phyloP scores from a whole-genome alignment of 2,888 invertebrate species.

The Melieria picta region DNA sequence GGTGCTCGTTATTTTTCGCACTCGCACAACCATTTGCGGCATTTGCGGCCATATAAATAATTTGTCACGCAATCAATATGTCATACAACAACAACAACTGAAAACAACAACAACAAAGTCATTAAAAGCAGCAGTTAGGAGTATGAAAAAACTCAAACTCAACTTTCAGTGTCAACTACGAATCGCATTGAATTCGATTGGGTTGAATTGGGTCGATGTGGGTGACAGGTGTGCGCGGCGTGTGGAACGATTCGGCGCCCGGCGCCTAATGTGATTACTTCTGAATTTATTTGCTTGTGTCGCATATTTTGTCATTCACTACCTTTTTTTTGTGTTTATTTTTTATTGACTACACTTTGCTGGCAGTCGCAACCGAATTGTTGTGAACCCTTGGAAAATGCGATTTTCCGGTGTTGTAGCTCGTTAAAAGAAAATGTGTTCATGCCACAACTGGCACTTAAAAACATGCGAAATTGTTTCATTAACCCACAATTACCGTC shows the following conservation, averaged over 20 bases:
- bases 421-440: too few relatives aligned
- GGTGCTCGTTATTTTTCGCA: constrained; percentile 12
- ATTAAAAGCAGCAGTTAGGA: neutral
- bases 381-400: too few relatives aligned
- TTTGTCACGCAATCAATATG: constrained; percentile 43
- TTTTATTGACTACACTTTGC: too few relatives aligned
- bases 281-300: constrained; percentile 24
- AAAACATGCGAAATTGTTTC: too few relatives aligned
- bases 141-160: neutral
- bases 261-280: constrained; percentile 10
- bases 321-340: too few relatives aligned
- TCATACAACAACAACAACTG: constrained; percentile 9
- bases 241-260: neutral
- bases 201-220: neutral
- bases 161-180: neutral
- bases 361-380: too few relatives aligned
- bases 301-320: constrained; percentile 14
- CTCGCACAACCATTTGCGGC: constrained; percentile 18
- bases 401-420: too few relatives aligned
- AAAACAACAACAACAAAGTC: constrained; percentile 3
- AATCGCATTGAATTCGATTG: neutral
- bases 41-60: constrained; percentile 39
- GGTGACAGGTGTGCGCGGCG: neutral
- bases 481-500: too few relatives aligned
- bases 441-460: too few relatives aligned